Evolutionary conservation across 2,888 invertebrate genomes (phyloP).

Genomic region (Mythimna pallens): DNA sequence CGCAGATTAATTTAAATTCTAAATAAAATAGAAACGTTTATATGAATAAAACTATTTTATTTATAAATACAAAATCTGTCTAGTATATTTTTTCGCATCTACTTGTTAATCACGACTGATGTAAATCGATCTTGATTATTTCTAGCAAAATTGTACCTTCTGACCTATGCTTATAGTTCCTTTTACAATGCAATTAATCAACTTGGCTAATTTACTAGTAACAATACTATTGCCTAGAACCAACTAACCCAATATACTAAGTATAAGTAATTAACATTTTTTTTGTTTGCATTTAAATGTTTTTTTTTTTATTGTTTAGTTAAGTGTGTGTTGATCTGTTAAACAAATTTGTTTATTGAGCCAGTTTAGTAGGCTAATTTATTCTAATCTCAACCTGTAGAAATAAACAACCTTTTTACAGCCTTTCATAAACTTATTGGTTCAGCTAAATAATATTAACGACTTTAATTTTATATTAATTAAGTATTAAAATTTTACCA

Average conservation of each 20-base stretch:
- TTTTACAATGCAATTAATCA: not conserved
- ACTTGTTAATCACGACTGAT: not conserved
- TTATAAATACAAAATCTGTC: not conserved
- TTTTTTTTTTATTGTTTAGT: constrained; percentile 27
- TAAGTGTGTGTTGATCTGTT: constrained; percentile 18
- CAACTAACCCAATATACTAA: constrained; percentile 4
- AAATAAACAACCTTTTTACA: not conserved
- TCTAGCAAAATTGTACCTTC: not conserved
- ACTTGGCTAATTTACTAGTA: constrained; percentile 7
- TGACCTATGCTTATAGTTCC: not conserved
- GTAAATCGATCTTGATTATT: not conserved
- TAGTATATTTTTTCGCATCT: not conserved
- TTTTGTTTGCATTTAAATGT: constrained; percentile 48
- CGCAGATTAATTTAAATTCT: not conserved
- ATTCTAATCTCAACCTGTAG: not conserved
- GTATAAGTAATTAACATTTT: constrained; percentile 5
- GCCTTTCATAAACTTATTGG: not conserved
- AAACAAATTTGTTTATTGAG: constrained; percentile 39
- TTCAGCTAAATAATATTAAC: too few relatives aligned
- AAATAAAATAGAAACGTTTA: too few relatives aligned
- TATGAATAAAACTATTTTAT: too few relatives aligned
- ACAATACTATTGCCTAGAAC: not conserved
- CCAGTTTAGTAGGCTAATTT: constrained; percentile 7
- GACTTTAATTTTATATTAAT: too few relatives aligned
- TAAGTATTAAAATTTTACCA: too few relatives aligned